Evolutionary conservation across 2,113 vertebrate species (phyloP).

Genomic region (Lophotis ruficrista): DNA sequence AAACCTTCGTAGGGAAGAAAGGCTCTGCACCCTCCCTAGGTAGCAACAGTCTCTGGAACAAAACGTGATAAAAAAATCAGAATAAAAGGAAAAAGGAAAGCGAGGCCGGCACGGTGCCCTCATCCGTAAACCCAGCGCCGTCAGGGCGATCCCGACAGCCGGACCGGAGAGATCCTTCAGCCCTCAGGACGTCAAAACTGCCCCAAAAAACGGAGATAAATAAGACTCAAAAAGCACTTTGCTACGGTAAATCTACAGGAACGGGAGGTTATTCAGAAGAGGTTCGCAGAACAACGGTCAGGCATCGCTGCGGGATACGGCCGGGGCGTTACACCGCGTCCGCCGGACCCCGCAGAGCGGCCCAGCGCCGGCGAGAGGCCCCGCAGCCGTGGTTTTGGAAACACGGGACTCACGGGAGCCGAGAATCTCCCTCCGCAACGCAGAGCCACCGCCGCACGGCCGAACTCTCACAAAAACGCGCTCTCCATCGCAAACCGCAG

Average conservation of each 20-base stretch:
- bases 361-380: too few relatives aligned
- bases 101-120: too few relatives aligned
- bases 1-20: background rate
- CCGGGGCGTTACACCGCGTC: too few relatives aligned
- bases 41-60: background rate
- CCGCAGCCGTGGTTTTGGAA: accelerated
- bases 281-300: background rate
- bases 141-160: background rate
- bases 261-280: background rate
- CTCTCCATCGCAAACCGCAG: too few relatives aligned
- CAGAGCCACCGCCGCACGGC: background rate
- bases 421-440: background rate
- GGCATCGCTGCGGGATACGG: too few relatives aligned
- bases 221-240: background rate
- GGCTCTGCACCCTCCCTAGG: background rate
- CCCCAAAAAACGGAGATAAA: too few relatives aligned
- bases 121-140: background rate
- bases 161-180: background rate
- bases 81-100: too few relatives aligned
- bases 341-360: accelerated
- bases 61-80: background rate
- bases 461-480: too few relatives aligned
- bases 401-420: accelerated
- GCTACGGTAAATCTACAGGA: background rate
- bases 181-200: background rate